A percentile compares a stretch with the other conserved stretches of the same genome.
Evolutionary conservation across 2,113 vertebrate species (phyloP).

Genomic region (Brachirus orientalis): DNA sequence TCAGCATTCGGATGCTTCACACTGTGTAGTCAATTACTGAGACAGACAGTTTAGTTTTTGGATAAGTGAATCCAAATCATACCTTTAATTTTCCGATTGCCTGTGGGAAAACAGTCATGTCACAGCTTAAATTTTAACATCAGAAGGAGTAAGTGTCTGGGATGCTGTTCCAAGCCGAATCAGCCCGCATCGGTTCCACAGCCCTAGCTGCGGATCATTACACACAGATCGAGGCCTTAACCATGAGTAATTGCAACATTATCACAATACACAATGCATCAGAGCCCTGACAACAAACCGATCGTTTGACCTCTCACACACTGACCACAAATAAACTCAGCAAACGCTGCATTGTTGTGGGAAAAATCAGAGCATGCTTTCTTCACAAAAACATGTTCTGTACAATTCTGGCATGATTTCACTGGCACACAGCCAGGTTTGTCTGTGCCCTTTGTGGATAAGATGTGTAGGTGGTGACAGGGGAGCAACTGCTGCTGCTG

Average conservation of each 20-base stretch:
- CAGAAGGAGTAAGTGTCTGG: not conserved
- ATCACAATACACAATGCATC: slow-evolving; percentile 1
- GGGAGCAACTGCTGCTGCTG: no score
- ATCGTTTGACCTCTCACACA: slow-evolving; percentile 39
- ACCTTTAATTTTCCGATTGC: not conserved
- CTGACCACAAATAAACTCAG: slow-evolving; percentile 29
- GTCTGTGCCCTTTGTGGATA: slow-evolving; percentile 53
- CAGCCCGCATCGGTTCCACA: not conserved
- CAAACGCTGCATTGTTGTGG: slow-evolving; percentile 33
- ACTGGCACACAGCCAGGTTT: slow-evolving; percentile 46
- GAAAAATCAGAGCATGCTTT: slow-evolving; percentile 15
- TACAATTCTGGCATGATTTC: slow-evolving; percentile 61
- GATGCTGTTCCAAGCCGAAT: not conserved
- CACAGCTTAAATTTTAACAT: not conserved
- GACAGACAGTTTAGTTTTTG: not conserved
- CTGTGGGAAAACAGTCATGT: no score
- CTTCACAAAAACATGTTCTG: slow-evolving; percentile 27
- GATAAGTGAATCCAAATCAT: not conserved
- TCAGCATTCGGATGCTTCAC: not conserved
- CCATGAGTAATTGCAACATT: slow-evolving; percentile 36
- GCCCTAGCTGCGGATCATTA: not conserved
- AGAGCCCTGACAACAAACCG: not conserved
- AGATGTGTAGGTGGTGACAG: slow-evolving; percentile 55
- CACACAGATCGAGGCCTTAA: not conserved
- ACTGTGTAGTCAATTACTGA: not conserved